Percentiles rank a stretch among this genome's conserved stretches.
phyloP scores from a whole-genome alignment of 1,140 invertebrate species.

The Gonatopus flavifemur region DNA sequence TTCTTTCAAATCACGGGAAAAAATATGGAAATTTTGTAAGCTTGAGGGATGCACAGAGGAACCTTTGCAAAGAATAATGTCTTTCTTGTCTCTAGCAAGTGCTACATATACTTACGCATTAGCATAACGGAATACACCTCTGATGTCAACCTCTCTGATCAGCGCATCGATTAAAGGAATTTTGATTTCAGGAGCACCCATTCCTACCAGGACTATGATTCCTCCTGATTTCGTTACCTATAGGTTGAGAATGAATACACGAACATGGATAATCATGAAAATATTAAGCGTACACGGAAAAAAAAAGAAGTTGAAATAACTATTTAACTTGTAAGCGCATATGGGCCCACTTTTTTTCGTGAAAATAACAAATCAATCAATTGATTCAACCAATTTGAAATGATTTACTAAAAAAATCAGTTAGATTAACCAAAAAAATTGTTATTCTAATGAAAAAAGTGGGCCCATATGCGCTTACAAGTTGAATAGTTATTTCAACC shows the following conservation, averaged over 20 bases:
- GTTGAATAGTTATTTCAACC: too few relatives aligned
- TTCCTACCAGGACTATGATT: conserved; percentile 80
- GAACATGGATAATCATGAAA: conserved; percentile 9
- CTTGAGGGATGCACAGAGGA: too few relatives aligned
- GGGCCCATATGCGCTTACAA: too few relatives aligned
- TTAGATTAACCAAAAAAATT: neutral
- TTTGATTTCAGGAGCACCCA: conserved; percentile 76
- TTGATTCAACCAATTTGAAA: too few relatives aligned
- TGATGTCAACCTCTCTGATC: conserved; percentile 84
- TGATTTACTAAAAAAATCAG: neutral
- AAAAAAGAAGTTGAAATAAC: too few relatives aligned
- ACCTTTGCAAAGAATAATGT: too few relatives aligned
- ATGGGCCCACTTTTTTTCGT: too few relatives aligned
- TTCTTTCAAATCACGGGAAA: too few relatives aligned
- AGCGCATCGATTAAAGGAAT: conserved; percentile 81
- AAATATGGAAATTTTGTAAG: too few relatives aligned
- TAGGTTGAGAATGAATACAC: conserved; percentile 33
- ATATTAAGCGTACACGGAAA: neutral
- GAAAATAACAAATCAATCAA: too few relatives aligned
- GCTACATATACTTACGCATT: conserved; percentile 84
- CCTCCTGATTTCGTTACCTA: conserved; percentile 87
- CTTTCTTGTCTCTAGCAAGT: too few relatives aligned
- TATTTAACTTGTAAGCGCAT: too few relatives aligned
- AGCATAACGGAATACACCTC: conserved; percentile 87
- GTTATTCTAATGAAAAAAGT: neutral